Evolutionary conservation across 2,113 vertebrate species (phyloP).

Genomic region (Capreolus pygargus): DNA sequence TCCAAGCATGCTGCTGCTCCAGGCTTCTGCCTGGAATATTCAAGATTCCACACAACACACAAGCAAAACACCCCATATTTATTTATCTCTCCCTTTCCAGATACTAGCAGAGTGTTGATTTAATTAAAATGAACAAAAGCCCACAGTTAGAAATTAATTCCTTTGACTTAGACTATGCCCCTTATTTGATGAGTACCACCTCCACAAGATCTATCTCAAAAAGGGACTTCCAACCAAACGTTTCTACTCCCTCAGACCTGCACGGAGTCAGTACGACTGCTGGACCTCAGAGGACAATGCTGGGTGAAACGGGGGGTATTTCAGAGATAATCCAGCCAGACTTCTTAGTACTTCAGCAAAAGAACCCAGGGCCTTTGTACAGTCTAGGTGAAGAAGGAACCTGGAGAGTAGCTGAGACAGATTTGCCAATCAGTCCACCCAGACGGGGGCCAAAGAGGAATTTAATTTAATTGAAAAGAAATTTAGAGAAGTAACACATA

Average conservation of each 20-base stretch:
- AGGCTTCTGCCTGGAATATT: neutral
- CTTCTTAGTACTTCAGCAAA: neutral
- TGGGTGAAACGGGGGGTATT: neutral
- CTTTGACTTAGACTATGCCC: neutral
- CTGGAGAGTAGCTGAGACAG: neutral
- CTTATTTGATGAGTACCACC: neutral
- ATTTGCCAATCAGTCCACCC: too few species aligned
- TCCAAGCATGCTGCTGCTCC: neutral
- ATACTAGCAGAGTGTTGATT: neutral
- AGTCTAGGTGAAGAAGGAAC: neutral
- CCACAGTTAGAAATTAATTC: neutral
- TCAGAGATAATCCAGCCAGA: neutral
- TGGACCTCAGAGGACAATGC: neutral
- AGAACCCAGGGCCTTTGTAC: neutral
- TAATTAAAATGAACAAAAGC: neutral
- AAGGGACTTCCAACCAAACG: neutral
- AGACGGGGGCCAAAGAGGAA: neutral
- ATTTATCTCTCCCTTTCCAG: neutral
- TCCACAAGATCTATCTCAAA: neutral
- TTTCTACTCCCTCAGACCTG: neutral
- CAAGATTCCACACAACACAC: neutral
- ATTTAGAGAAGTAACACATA: neutral
- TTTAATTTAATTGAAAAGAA: neutral
- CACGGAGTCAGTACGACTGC: fast-evolving
- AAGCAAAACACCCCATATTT: neutral